A percentile compares a stretch with the other conserved stretches of the same genome.
phyloP scores from a whole-genome alignment of 2,113 vertebrate genomes.

The Periophthalmus modestus region DNA sequence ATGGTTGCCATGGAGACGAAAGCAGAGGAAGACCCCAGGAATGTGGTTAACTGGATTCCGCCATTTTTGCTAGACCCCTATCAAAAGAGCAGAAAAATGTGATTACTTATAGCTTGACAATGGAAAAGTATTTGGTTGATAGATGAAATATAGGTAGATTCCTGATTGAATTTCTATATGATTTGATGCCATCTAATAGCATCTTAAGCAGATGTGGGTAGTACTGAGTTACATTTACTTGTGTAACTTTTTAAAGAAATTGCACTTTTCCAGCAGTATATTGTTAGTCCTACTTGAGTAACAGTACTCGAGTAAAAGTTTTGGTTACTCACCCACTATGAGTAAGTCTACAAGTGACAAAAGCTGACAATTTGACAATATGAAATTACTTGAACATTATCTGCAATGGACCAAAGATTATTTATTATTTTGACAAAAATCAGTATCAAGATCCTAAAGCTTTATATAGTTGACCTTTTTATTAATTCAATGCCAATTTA shows the following conservation, averaged over 20 bases:
- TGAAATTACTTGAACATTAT: too few relatives aligned
- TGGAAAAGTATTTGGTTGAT: not conserved
- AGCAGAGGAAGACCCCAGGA: not conserved
- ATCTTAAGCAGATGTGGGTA: too few relatives aligned
- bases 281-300: too few relatives aligned
- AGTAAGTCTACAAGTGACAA: too few relatives aligned
- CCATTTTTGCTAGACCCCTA: not conserved
- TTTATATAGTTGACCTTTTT: not conserved
- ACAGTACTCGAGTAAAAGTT: too few relatives aligned
- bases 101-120: not conserved
- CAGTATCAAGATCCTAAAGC: not conserved
- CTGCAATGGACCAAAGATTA: not conserved
- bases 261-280: too few relatives aligned
- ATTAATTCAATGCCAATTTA: not conserved
- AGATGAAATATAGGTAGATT: not conserved
- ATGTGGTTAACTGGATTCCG: slow-evolving; percentile 16
- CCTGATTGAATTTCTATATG: too few relatives aligned
- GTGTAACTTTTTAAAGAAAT: too few relatives aligned
- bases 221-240: too few relatives aligned
- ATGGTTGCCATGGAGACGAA: slow-evolving; percentile 18
- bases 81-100: not conserved
- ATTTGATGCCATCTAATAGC: too few relatives aligned
- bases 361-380: too few relatives aligned
- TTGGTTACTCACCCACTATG: too few relatives aligned
- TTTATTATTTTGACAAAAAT: not conserved